Evolutionary conservation across 2,888 invertebrate genomes (phyloP), one percentile per base, ranked within the genome.

Genomic region (Margaritifera margaritifera): DNA sequence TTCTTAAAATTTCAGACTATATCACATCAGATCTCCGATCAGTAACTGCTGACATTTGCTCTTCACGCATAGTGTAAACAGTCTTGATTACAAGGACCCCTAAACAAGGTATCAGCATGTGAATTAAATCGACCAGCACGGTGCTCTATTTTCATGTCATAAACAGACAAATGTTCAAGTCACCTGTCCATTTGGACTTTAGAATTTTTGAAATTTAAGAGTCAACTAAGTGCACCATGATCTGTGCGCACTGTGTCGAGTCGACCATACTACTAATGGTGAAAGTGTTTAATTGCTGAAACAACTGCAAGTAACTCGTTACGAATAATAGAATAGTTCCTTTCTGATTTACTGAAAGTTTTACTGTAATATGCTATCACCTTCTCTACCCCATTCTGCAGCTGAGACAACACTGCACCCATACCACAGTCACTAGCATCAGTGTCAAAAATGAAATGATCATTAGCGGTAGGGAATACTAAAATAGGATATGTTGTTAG

Each of bases 291-390:
- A 6, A 65, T 42, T 20, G 27, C 25, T 11, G 24, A 57, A 6
- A 69, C 57, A 51, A 58, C 31, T 22, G 51, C 59, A 27, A 63
- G 56, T 15, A 62, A 25, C 22, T 65, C 69, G 58, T 57, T 52
- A 20, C 59, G n/a, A 19, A 58, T 69, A 20, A 62, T 50, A 65
- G 65, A 69, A 27, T 66, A 63, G 4, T 42, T 24, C 62, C 62
- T 62, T 55, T 65, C 62, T 22, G 61, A 20, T 50, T 60, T 61
- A 25, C 11, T 19, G 24, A 59, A 58, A 15, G 22, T 27, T 22
- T 69, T 61, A 61, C 65, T 65, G 24, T 51, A 64, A 55, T 69
- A 69, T 31, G 51, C 25, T 42, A 59, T 59, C 20, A 63, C 67
- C 19, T 56, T 56, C 60, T 69, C 64, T n/a, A 57, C n/a, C 2